Evolutionary conservation across 2,888 invertebrate genomes (phyloP), one percentile per base, ranked within the genome.

Genomic region (Orchestes rusci): DNA sequence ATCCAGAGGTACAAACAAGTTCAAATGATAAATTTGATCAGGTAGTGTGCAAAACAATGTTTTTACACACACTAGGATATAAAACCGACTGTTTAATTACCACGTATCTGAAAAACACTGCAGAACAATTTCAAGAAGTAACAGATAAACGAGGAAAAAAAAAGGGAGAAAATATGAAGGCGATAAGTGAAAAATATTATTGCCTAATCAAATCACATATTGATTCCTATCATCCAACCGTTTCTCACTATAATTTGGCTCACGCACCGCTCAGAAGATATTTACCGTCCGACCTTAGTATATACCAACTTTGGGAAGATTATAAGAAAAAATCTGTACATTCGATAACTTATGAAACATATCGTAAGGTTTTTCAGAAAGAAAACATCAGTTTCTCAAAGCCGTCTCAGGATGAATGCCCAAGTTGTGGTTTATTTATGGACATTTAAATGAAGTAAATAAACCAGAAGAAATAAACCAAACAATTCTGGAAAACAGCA

Each of bases 331-430:
- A 16, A 15, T 15, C n/a, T 5, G 16, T 16, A 3, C 37, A 16
- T 4, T 16, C 18, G 27, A 20, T 46, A 5, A 8, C 32, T 10
- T 47, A 43, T 39, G 47, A 47, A 32, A 37, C 46, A 33, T 46
- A 46, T 13, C 28, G 42, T 16, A 46, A 37, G 15, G 41, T 46
- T 18, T 46, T 45, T 38, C 19, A 37, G 32, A 46, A 42, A 42
- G 46, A 42, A 42, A 45, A 45, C 23, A 40, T 35, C 4, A 40
- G 40, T 10, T 45, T 45, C 30, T 40, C 40, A 16, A 40, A 40
- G n/a, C 40, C 45, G 15, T 42, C 42, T 8, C 46, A 42, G 27
- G 46, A 46, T 42, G 42, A 42, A 42, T 46, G 42, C 15, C 37
- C 37, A n/a, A 31, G 19, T 20, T 46, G 30, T 23, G 8, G 5